These are phyloP conservation scores for Australoheros scitulus DNA, from an alignment of 2,113 vertebrate species.

Conservation along the genomic window DNA sequence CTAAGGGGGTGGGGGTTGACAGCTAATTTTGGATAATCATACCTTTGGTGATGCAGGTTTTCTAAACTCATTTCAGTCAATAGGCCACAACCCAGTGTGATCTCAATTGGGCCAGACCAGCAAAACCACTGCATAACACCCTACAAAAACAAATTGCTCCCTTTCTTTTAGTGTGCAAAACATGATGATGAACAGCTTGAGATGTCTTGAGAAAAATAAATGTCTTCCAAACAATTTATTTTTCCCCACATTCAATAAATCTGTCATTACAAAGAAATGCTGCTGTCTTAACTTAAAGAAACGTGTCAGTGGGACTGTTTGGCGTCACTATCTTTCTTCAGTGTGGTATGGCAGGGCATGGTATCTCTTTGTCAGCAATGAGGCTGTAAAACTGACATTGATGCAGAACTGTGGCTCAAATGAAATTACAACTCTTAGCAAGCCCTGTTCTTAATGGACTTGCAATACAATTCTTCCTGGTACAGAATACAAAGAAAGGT, in stretches of 20 bases:
- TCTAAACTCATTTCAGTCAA: not conserved
- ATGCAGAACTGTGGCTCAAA: not conserved
- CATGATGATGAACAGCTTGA: not conserved
- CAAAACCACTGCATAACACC: not conserved
- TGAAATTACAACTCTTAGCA: not conserved
- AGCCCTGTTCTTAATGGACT: not conserved
- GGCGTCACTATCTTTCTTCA: not conserved
- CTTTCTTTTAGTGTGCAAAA: not conserved
- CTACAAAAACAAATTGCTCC: not conserved
- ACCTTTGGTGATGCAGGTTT: not conserved
- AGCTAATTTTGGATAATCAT: not conserved
- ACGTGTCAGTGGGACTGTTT: not conserved
- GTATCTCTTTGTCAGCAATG: not conserved
- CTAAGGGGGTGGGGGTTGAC: not conserved
- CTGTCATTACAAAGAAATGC: not conserved
- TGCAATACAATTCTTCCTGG: not conserved
- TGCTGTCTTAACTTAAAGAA: not conserved
- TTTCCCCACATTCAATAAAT: not conserved
- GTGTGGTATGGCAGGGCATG: not conserved
- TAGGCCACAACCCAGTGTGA: not conserved
- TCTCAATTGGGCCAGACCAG: not conserved
- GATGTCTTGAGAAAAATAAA: not conserved
- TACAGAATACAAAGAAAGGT: not conserved
- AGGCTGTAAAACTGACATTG: slow-evolving; percentile 5
- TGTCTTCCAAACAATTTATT: not conserved